Evolutionary conservation across 2,113 vertebrate species (phyloP).

Genomic region (Labeo catla): DNA sequence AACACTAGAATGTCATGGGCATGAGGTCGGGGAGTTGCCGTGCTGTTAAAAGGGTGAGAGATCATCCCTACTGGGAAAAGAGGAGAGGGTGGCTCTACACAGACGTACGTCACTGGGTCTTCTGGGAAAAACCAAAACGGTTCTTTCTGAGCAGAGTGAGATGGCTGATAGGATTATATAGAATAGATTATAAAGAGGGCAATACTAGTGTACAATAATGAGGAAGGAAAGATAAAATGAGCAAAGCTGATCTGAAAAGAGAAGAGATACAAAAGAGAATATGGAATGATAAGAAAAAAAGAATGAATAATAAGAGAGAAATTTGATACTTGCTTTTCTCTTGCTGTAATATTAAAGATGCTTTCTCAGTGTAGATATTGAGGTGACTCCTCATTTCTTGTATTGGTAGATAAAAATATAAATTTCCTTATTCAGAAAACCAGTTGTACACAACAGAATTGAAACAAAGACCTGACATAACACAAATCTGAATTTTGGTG

Average conservation of each 20-base stretch:
- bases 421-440: background rate
- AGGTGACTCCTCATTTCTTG: background rate
- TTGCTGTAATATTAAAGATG: background rate
- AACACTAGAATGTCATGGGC: conserved; percentile 71
- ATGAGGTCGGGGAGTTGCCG: background rate
- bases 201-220: background rate
- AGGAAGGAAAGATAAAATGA: background rate
- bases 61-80: background rate
- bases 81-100: background rate
- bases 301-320: background rate
- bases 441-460: background rate
- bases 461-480: background rate
- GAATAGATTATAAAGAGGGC: background rate
- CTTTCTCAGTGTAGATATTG: background rate
- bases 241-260: background rate
- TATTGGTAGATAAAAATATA: background rate
- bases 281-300: background rate
- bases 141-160: background rate
- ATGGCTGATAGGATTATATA: background rate
- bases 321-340: background rate
- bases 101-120: background rate
- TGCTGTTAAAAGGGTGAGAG: background rate
- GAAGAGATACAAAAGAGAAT: background rate
- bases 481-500: background rate
- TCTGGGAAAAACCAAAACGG: conserved; percentile 1